Evolutionary conservation across 1,140 invertebrate species (phyloP), one percentile per base, ranked within the genome.

Genomic region (Drosophila willistoni): DNA sequence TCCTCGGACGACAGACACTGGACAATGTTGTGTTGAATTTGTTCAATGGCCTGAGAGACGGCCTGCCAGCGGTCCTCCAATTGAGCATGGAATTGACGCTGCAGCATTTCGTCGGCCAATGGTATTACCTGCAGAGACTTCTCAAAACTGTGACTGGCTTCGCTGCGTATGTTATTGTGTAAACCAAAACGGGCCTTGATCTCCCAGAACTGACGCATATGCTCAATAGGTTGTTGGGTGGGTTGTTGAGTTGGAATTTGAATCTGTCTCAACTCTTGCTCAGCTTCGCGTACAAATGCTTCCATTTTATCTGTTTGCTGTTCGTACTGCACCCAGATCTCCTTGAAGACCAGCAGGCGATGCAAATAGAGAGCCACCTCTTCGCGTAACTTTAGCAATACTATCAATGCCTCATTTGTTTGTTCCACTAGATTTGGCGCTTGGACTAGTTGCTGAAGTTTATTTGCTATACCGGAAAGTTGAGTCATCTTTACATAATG

Each of bases 171-270:
- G 59, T 95, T 95, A 77, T 96, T 97, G 83, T 97, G 94, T n/a
- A 97, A 94, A 93, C 97, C 96, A 80, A 96, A 96, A 79, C 97
- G 96, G 0, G 96, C 96, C 92, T 97, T 97, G 42, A 98, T 91
- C 93, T 97, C 96, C 96, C 96, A 97, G 91, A 97, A 97, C 77
- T 96, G 94, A 75, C 96, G 94, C 91, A 97, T 95, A 74, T 96
- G 95, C 62, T 94, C 94, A 39, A 94, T 94, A 14, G 94, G 94
- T 44, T 94, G 94, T 36, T 93, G 92, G 0, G 83, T 89, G 36
- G 93, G 92, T 22, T 93, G 93, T 42, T 93, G 92, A 36, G 93
- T 83, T 47, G 94, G 93, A 41, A 95, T 92, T 65, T 93, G 92
- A 17, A 94, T 93, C 22, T 92, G 83, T 22, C 89, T 86, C 22